Percentiles rank a stretch among this genome's conserved stretches.
Conservation (phyloP, 2,888 invertebrate genomes). For the Perithous albicinctus region DNA sequence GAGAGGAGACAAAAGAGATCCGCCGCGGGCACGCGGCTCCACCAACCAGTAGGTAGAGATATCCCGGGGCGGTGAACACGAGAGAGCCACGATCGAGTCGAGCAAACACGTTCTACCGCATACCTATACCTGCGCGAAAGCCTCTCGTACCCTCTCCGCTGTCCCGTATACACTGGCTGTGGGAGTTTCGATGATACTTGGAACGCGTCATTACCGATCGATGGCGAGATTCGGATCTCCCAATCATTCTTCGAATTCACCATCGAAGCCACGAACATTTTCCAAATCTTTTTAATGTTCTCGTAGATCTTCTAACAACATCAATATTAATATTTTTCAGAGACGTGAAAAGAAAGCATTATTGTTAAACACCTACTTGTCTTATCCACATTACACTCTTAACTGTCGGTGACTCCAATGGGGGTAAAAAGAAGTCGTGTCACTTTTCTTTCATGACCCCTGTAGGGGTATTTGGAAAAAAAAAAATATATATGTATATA, state of each 20-base stretch:
- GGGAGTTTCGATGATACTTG: conserved; percentile 23
- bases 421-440: no score
- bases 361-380: no score
- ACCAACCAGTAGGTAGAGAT: conserved; percentile 50
- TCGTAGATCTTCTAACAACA: not conserved
- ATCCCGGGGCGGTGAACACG: conserved; percentile 61
- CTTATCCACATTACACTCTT: no score
- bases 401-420: no score
- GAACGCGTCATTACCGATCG: conserved; percentile 38
- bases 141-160: conserved; percentile 42
- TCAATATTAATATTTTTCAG: not conserved
- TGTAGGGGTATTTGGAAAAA: no score
- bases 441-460: no score
- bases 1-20: conserved; percentile 53
- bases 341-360: no score
- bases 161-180: conserved; percentile 18
- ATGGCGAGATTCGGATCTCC: conserved; percentile 51
- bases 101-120: conserved; percentile 64
- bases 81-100: conserved; percentile 60
- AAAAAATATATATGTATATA: no score
- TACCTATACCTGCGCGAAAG: conserved; percentile 50
- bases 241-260: conserved; percentile 5
- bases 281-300: not conserved
- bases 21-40: conserved; percentile 47
- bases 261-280: not conserved